These are phyloP conservation scores for Nyctalus aviator DNA, from an alignment of 2,797 vertebrate species.

Conservation along the genomic window DNA sequence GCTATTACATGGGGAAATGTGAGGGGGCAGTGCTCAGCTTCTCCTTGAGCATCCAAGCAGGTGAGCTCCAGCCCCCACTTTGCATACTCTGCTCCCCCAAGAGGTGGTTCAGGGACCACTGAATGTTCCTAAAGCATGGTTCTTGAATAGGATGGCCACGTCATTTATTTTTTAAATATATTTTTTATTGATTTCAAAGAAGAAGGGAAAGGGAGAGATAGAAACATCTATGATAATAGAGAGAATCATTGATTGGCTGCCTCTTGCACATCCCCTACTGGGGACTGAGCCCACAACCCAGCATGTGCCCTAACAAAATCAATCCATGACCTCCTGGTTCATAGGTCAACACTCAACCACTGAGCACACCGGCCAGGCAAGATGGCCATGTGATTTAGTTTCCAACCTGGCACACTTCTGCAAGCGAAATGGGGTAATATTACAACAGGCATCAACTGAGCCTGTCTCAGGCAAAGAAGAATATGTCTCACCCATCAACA, in stretches of 20 bases:
- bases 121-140: no score
- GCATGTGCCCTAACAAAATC: no score
- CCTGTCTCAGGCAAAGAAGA: background rate
- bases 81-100: background rate
- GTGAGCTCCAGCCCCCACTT: background rate
- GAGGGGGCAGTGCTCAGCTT: background rate
- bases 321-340: no score
- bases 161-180: background rate
- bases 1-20: background rate
- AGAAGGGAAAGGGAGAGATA: no score
- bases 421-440: background rate
- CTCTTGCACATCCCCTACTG: no score
- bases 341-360: no score
- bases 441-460: background rate
- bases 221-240: no score
- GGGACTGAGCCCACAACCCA: no score
- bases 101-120: no score
- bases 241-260: no score
- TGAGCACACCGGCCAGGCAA: no score
- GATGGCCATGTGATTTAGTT: background rate
- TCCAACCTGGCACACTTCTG: background rate
- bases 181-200: no score
- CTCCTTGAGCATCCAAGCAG: background rate
- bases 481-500: background rate
- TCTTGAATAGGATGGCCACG: background rate